Percentiles rank a stretch among this genome's conserved stretches.
phyloP scores from a whole-genome alignment of 1,140 invertebrate genomes.

The Hycleus phaleratus region DNA sequence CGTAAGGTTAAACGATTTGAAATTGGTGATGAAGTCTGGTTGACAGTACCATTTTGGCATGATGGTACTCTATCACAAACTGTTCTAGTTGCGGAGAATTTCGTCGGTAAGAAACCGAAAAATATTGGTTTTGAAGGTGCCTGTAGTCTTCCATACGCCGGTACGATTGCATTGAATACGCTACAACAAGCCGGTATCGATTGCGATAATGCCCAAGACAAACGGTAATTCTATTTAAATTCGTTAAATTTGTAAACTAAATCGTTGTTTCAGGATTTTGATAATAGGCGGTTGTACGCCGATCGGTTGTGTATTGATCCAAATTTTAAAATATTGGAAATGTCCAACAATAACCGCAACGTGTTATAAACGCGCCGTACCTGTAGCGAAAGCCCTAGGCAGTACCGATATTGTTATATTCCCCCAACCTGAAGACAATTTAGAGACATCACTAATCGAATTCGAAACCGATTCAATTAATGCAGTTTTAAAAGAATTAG shows the following conservation, averaged over 20 bases:
- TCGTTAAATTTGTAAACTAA: not conserved
- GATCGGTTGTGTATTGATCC: conserved; percentile 62
- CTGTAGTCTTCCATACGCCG: conserved; percentile 62
- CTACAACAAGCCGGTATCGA: conserved; percentile 49
- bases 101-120: conserved; percentile 57
- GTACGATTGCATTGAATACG: conserved; percentile 58
- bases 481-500: conserved; percentile 29
- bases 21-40: conserved; percentile 58
- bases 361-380: conserved; percentile 45
- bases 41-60: conserved; percentile 51
- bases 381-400: conserved; percentile 49
- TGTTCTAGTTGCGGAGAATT: conserved; percentile 49
- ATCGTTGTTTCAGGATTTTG: conserved; percentile 50
- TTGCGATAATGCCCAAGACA: conserved; percentile 48
- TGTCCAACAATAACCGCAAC: conserved; percentile 48
- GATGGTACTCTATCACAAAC: conserved; percentile 55
- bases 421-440: conserved; percentile 27
- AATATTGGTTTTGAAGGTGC: conserved; percentile 59
- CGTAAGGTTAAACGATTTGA: conserved; percentile 50
- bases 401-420: conserved; percentile 48
- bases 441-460: conserved; percentile 14
- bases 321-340: conserved; percentile 62
- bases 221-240: conserved; percentile 43
- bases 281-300: conserved; percentile 62
- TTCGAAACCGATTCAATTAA: conserved; percentile 13